Base-by-base conservation (phyloP, 2,888 invertebrate species). In the Hipparchia semele region DNA sequence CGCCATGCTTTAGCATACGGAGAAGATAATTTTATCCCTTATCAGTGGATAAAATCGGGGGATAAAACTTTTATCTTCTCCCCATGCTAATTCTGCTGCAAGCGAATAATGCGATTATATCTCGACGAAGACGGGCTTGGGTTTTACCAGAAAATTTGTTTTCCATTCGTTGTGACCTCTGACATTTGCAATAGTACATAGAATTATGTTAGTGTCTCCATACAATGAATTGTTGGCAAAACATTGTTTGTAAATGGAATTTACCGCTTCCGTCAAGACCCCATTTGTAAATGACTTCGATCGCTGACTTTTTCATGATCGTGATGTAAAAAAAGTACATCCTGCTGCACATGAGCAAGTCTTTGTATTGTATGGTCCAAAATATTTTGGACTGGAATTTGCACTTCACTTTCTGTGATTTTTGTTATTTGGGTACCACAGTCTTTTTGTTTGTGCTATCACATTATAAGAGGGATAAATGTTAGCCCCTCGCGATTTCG, bases 191-290 rank as follows among this genome's bases (percentile, higher is more conserved):
- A 54, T 54, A 54, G 54, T n/a, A 54, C 68, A 72, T 13, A 72
- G 62, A 13, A 68, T 72, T 23, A 68, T 72, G 68, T 72, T 72
- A 45, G 72, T 68, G 64, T 72, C 65, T 58, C 59, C 59, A 69
- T 69, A 68, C 23, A 70, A 33, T 66, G 73, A 67, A 58, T 70
- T 73, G 62, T 73, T 73, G 12, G 67, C 51, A 68, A 73, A 73
- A 67, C 65, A 56, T 62, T 54, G 54, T 54, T 13, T 56, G n/a
- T 13, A 56, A 56, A 56, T 6, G 6, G 54, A 13, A 13, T 56
- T n/a, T 54, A n/a, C 54, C n/a, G n/a, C 54, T n/a, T n/a, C n/a
- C n/a, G n/a, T 54, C 54, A 54, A 54, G 54, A 54, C n/a, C 54
- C 54, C 54, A 54, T 6, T 54, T 54, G 54, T 54, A 54, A 54